Evolutionary conservation across 1,140 invertebrate species (phyloP).

Genomic region (Listronotus oregonensis): DNA sequence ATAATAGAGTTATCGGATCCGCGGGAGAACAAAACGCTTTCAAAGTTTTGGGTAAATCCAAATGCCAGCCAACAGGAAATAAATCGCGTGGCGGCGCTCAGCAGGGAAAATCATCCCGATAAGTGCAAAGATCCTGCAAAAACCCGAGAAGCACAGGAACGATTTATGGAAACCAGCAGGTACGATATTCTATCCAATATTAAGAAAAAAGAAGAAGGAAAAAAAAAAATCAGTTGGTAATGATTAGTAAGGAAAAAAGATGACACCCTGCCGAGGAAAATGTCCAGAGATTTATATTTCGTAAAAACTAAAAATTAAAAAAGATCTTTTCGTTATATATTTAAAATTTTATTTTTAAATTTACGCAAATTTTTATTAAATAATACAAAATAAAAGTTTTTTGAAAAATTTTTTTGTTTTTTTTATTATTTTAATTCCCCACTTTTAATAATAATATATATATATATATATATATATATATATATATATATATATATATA

Average conservation of each 20-base stretch:
- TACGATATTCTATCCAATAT: constrained; percentile 88
- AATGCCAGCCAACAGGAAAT: constrained; percentile 83
- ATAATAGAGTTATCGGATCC: constrained; percentile 86
- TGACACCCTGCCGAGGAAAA: too few species aligned
- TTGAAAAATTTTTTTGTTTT: too few species aligned
- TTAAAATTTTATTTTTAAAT: too few species aligned
- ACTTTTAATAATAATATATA: too few species aligned
- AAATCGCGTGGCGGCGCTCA: constrained; percentile 77
- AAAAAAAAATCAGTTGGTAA: constrained; percentile 67
- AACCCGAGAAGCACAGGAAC: constrained; percentile 73
- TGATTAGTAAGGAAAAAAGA: not conserved
- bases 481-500: too few species aligned
- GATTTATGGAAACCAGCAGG: constrained; percentile 91
- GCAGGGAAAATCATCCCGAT: constrained; percentile 91
- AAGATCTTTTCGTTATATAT: too few species aligned
- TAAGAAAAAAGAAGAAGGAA: constrained; percentile 71
- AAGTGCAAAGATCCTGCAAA: constrained; percentile 77
- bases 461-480: too few species aligned
- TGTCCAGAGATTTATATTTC: too few species aligned
- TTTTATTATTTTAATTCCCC: too few species aligned
- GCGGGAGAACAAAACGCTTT: constrained; percentile 87
- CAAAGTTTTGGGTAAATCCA: constrained; percentile 78
- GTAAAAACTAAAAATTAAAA: too few species aligned
- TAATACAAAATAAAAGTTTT: too few species aligned
- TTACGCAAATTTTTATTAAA: too few species aligned